These are phyloP conservation scores for Mirounga angustirostris DNA, from an alignment of 2,113 vertebrate genomes.

Conservation along the genomic window DNA sequence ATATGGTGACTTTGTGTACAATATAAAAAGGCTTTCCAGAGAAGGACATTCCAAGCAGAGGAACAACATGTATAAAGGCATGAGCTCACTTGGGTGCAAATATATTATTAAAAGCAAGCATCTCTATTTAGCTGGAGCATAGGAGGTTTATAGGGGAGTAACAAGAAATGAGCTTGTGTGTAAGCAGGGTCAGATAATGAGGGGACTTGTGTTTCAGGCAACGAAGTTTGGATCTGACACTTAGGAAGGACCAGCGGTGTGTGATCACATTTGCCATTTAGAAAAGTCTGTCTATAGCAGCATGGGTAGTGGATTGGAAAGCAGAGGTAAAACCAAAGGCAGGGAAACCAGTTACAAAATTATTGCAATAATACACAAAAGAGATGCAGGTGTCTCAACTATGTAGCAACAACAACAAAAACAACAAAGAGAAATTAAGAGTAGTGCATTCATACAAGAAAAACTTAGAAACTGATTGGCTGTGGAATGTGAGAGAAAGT, in stretches of 20 bases:
- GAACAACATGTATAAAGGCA: not conserved
- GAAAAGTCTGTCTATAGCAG: not conserved
- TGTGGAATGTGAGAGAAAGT: not conserved
- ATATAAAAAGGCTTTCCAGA: not conserved
- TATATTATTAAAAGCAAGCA: not conserved
- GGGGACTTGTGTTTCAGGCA: not conserved
- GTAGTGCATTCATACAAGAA: not conserved
- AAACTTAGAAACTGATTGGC: not conserved
- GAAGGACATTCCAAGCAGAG: not conserved
- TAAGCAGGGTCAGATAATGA: not conserved
- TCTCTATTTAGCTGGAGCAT: not conserved
- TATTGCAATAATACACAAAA: not conserved
- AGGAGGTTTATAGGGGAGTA: not conserved
- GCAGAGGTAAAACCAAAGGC: not conserved
- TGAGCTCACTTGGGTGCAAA: not conserved
- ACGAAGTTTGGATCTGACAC: not conserved
- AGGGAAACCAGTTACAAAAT: conserved; percentile 16
- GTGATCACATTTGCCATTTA: not conserved
- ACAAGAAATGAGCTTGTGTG: not conserved
- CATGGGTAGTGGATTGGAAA: not conserved
- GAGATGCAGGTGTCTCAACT: not conserved
- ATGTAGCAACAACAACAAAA: not conserved
- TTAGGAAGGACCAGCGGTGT: not conserved
- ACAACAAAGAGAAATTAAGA: not conserved
- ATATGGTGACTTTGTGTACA: not conserved